phyloP scores from a whole-genome alignment of 2,113 vertebrate genomes.

The Triplophysa tibetana region DNA sequence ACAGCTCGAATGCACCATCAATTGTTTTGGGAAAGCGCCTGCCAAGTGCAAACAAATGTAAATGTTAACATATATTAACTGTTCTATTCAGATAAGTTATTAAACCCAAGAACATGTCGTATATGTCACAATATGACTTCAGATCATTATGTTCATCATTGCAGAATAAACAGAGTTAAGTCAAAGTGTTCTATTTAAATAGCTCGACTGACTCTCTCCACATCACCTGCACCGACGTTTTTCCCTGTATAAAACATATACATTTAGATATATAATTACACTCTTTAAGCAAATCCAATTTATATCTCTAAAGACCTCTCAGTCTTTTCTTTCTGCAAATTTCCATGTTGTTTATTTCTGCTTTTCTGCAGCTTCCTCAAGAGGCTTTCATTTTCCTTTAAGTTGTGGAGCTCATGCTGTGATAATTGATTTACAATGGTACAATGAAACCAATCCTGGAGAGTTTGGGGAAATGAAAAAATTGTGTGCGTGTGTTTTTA shows the following conservation, averaged over 20 bases:
- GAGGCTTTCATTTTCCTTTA: slow-evolving; percentile 1
- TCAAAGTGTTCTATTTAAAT: neutral
- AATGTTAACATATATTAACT: too few species aligned
- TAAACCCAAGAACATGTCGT: too few species aligned
- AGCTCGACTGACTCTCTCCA: slow-evolving; percentile 7
- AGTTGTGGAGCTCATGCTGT: neutral
- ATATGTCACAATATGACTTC: neutral
- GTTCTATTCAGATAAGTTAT: too few species aligned
- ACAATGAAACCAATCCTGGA: neutral
- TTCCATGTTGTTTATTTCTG: neutral
- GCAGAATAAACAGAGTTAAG: neutral
- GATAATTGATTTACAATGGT: neutral
- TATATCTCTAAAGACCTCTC: slow-evolving; percentile 21
- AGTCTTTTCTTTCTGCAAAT: neutral
- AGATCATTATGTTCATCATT: neutral
- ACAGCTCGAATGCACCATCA: too few species aligned
- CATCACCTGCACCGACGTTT: neutral
- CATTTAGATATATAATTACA: slow-evolving; percentile 39
- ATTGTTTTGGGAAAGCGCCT: too few species aligned
- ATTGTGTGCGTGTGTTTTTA: neutral
- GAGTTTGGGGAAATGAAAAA: neutral
- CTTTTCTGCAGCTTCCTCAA: neutral
- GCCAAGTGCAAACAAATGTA: too few species aligned
- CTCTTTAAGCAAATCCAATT: slow-evolving; percentile 36
- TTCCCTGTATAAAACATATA: neutral